phyloP scores from a whole-genome alignment of 2,113 vertebrate genomes.

The Pelecanus crispus region DNA sequence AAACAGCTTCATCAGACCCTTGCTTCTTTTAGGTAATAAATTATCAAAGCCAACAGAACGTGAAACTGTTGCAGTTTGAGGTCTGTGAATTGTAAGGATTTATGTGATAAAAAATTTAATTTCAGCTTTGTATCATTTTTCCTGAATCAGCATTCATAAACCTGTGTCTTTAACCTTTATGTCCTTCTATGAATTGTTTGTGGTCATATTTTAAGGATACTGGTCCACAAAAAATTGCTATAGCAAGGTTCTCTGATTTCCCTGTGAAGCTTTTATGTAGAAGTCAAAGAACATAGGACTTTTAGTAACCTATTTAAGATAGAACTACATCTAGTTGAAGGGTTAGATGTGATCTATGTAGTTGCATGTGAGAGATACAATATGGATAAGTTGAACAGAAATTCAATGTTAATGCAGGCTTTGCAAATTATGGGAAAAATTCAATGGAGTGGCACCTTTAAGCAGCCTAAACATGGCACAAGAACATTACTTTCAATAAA shows the following conservation, averaged over 20 bases:
- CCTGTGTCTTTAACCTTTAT: not conserved
- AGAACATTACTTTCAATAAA: not conserved
- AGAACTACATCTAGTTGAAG: not conserved
- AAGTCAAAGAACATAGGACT: not conserved
- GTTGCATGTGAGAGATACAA: not conserved
- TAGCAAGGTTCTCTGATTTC: not conserved
- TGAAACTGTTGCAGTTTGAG: not conserved
- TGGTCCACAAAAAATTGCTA: not conserved
- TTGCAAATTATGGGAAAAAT: not conserved
- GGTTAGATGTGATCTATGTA: not conserved
- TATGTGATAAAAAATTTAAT: not conserved
- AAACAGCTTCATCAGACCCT: slow-evolving; percentile 3
- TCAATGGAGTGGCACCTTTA: not conserved
- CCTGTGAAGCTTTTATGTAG: not conserved
- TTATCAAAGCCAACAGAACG: not conserved
- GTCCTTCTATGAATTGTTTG: not conserved
- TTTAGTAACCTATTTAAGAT: not conserved
- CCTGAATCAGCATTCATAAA: not conserved
- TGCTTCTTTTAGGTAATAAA: slow-evolving; percentile 18
- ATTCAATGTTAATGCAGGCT: not conserved
- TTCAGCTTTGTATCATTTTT: not conserved
- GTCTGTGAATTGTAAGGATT: slow-evolving; percentile 19
- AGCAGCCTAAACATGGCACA: not conserved
- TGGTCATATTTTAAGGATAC: not conserved
- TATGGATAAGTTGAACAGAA: not conserved